A percentile compares a stretch with the other conserved stretches of the same genome.
These are phyloP conservation scores for Eupithecia subumbrata DNA, from an alignment of 2,888 invertebrate species.

Conservation along the genomic window DNA sequence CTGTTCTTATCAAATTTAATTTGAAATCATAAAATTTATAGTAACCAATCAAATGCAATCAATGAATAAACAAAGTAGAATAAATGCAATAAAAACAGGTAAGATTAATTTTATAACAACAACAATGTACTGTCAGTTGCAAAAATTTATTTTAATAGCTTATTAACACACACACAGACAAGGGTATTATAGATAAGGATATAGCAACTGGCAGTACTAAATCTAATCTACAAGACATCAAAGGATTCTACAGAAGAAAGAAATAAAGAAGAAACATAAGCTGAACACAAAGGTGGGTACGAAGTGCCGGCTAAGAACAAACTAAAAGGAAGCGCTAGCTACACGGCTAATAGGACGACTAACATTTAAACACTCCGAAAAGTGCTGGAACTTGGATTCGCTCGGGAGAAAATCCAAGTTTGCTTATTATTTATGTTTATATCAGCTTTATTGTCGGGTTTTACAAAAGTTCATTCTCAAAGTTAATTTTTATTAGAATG, in stretches of 20 bases:
- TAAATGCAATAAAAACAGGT: slow-evolving; percentile 40
- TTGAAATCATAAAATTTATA: neutral
- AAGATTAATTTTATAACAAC: slow-evolving; percentile 16
- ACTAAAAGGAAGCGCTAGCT: slow-evolving; percentile 78
- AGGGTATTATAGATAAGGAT: neutral
- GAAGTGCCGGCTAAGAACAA: slow-evolving; percentile 81
- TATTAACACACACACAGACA: neutral
- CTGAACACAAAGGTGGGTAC: slow-evolving; percentile 77
- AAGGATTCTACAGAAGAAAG: slow-evolving; percentile 75
- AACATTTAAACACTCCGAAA: slow-evolving; percentile 64
- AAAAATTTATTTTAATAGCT: neutral
- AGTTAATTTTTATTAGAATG: neutral
- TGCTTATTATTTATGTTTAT: slow-evolving; percentile 56
- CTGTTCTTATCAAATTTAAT: slow-evolving; percentile 37
- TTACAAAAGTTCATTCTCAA: neutral
- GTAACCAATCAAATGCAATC: slow-evolving; percentile 7
- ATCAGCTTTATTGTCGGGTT: slow-evolving; percentile 51
- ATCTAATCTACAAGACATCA: slow-evolving; percentile 43
- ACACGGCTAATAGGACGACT: slow-evolving; percentile 74
- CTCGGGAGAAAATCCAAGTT: slow-evolving; percentile 55
- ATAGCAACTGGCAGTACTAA: slow-evolving; percentile 36
- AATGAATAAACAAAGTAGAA: slow-evolving; percentile 1
- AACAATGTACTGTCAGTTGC: slow-evolving; percentile 33
- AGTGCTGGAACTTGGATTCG: slow-evolving; percentile 55
- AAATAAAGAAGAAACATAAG: slow-evolving; percentile 66